phyloP scores from a whole-genome alignment of 2,113 vertebrate species.

The Benitochromis conjunctus region DNA sequence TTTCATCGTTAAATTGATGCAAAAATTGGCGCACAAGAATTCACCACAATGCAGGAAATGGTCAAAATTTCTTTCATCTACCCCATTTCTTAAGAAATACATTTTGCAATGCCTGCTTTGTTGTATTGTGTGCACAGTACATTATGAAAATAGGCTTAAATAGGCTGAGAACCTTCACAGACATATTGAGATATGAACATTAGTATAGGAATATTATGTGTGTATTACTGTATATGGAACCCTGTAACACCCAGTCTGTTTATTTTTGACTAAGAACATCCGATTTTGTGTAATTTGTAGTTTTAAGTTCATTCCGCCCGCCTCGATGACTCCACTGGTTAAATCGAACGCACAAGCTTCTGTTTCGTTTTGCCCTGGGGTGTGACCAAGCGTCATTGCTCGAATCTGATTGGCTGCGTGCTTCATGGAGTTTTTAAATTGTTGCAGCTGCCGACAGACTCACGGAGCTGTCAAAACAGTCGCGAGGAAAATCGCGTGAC shows the following conservation, averaged over 20 bases:
- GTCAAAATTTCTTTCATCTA: background rate
- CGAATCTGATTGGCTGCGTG: constrained; percentile 49
- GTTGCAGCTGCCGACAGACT: background rate
- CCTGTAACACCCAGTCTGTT: background rate
- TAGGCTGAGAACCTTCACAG: too few species aligned
- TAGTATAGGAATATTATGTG: background rate
- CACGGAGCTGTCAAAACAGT: constrained; percentile 49
- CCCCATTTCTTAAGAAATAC: background rate
- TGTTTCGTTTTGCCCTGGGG: background rate
- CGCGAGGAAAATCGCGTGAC: background rate
- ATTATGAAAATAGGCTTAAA: background rate
- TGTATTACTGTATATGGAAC: background rate
- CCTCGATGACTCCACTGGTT: rapidly evolving
- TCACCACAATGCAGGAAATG: background rate
- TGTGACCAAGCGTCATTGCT: background rate
- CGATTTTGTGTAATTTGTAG: background rate
- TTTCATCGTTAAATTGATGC: background rate
- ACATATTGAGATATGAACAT: background rate
- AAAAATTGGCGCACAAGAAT: background rate
- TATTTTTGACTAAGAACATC: background rate
- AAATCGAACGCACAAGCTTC: background rate
- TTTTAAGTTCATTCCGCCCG: background rate
- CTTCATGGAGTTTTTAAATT: constrained; percentile 55
- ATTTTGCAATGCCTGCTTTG: background rate
- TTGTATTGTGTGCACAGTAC: background rate